A percentile compares a stretch with the other conserved stretches of the same genome.
Evolutionary conservation across 1,140 invertebrate species (phyloP).

Genomic region (Aricia agestis): DNA sequence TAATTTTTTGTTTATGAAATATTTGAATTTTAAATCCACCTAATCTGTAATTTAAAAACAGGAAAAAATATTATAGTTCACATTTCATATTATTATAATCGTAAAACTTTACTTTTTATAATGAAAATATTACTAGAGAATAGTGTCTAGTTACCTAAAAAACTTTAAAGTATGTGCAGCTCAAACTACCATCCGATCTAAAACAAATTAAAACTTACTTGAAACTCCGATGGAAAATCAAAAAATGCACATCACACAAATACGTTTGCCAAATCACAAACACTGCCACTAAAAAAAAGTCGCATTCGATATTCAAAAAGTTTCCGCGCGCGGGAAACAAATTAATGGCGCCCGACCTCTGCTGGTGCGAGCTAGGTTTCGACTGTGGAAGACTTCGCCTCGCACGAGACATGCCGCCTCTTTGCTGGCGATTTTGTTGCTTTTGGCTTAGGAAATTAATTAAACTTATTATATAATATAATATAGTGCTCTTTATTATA

Average conservation of each 20-base stretch:
- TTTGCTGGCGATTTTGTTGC: background rate
- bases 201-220: background rate
- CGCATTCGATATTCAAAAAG: constrained; percentile 4
- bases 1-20: too few species aligned
- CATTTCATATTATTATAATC: too few species aligned
- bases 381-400: constrained; percentile 18
- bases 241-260: background rate
- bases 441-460: background rate
- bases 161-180: too few species aligned
- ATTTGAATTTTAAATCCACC: too few species aligned
- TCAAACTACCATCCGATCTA: background rate
- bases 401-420: background rate
- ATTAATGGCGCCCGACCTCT: constrained; percentile 23
- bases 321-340: constrained; percentile 4
- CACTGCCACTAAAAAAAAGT: constrained; percentile 1
- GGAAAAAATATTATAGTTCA: too few species aligned
- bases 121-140: too few species aligned
- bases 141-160: too few species aligned
- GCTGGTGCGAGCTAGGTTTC: constrained; percentile 20
- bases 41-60: too few species aligned
- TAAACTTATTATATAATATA: background rate
- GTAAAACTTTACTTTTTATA: too few species aligned
- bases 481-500: too few species aligned
- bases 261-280: background rate
- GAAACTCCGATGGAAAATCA: background rate